Evolutionary conservation across 2,888 invertebrate genomes (phyloP).

Genomic region (Pristionchus exspectatus): DNA sequence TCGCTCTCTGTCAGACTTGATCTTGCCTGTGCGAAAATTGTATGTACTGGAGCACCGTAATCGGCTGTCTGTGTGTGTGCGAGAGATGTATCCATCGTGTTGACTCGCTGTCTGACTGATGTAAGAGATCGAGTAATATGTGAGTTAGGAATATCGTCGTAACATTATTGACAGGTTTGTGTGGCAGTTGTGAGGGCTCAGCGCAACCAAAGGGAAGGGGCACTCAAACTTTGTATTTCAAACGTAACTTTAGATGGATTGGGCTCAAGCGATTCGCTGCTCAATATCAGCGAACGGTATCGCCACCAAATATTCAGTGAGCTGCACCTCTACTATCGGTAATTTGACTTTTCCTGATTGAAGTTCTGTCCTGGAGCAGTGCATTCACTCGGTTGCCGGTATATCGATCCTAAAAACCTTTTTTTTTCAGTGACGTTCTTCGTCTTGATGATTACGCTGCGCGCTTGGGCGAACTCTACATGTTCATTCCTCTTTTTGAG

Average conservation of each 20-base stretch:
- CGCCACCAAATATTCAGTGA: neutral
- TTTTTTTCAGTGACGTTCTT: neutral
- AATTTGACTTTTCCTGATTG: neutral
- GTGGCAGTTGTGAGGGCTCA: too few relatives aligned
- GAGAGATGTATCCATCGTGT: conserved; percentile 1
- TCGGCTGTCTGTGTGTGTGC: neutral
- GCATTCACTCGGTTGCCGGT: too few relatives aligned
- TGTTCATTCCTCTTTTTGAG: conserved; percentile 2
- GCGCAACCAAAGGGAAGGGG: too few relatives aligned
- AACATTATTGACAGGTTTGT: too few relatives aligned
- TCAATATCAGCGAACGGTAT: neutral
- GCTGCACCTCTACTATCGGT: conserved; percentile 29
- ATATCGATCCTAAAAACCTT: neutral
- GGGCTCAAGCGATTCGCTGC: neutral
- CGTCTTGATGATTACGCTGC: conserved; percentile 11
- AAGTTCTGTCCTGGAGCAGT: too few relatives aligned
- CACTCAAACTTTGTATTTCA: too few relatives aligned
- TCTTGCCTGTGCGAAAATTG: neutral
- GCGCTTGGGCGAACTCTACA: conserved; percentile 28
- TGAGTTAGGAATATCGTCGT: neutral
- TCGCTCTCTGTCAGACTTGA: too few relatives aligned
- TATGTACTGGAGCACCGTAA: neutral
- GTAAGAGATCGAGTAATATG: neutral
- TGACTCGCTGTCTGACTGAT: neutral
- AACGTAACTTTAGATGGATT: neutral